Base-by-base conservation (phyloP, 2,797 vertebrate genomes). In the Pampus argenteus region DNA sequence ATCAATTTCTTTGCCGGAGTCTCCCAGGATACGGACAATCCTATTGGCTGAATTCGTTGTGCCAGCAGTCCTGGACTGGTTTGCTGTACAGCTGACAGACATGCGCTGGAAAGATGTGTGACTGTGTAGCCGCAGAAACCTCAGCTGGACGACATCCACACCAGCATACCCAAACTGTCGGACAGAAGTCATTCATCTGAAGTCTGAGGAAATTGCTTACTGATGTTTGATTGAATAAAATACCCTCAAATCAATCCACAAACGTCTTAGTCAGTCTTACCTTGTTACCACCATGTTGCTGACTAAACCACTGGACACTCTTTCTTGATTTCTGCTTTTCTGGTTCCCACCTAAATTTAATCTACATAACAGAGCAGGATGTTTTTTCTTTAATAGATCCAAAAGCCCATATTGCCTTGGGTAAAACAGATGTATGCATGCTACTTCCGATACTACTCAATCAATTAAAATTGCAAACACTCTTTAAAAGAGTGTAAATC, bases 91-190 rank as follows among this genome's bases (percentile, higher is more conserved):
- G 55, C 75, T 69, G 34, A 95, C 34, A 18, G 76, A 90, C 71
- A 95, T 57, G 68, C 60, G 74, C 86, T 95, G 95, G 70, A 90
- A 90, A 40, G 88, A 93, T 0, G 85, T 83, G 73, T 75, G 83
- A 63, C 94, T 95, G 87, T 94, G 92, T 56, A 95, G 77, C 48
- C 89, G 87, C 59, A 95, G 86, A 75, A 95, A 95, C 67, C 94
- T 89, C 45, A 95, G 85, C 85, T 95, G 95, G 52, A 95, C 93
- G 13, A 92, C 84, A 57, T 90, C 87, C 42, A 92, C 48, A 23
- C 84, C 88, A 20, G 48, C 9, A 47, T 95, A 95, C 51, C 83
- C 86, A 79, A 94, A 86, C 94, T 95, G 49, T 52, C 18, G 52
- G 4, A 86, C 2, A 79, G 2, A 49, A 52, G 50, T 40, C 0